Evolutionary conservation across 2,113 vertebrate genomes (phyloP), one percentile per base, ranked within the genome.

Genomic region (Cephalophus harveyi): DNA sequence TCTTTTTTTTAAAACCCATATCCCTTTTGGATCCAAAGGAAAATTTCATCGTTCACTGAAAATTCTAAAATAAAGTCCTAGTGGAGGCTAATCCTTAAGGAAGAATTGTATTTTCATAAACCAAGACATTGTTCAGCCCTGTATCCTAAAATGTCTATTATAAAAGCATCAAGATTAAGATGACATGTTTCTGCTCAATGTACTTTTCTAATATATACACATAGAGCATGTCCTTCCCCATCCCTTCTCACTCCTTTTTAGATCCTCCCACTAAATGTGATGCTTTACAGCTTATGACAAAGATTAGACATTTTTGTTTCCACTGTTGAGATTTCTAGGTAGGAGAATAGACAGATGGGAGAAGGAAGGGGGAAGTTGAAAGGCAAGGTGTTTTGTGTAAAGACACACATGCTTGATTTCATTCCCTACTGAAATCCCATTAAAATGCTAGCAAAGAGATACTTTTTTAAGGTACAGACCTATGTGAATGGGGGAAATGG

Each of bases 381-480:
- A 62, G 89, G 89, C 89, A 62, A 89, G 71, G 79, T 50, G 33
- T 67, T 91, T 90, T 78, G 76, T 79, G 76, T 79, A 74, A 94
- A 96, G 50, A 89, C 48, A 55, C 83, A 92, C 91, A 93, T 46
- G 59, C 81, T 91, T 71, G 79, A 60, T 94, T 95, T 92, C n/a
- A n/a, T 89, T 92, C 54, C 71, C 43, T 87, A 52, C 60, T 87
- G 85, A 89, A 96, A 57, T 30, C 79, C 91, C 54, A 89, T 89
- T 91, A 94, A 67, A 89, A 86, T 78, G 93, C 54, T 85, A 89
- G 94, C 48, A 85, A 82, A 96, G 79, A 76, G 95, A 93, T 21
- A 74, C 95, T 97, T 78, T 78, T 54, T 92, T 79, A 91, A 97
- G 93, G 36, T 71, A 57, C 76, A 81, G 87, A 81, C 84, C 67